These are phyloP conservation scores for Graptemys geographica DNA, from an alignment of 2,797 vertebrate genomes.

Conservation along the genomic window DNA sequence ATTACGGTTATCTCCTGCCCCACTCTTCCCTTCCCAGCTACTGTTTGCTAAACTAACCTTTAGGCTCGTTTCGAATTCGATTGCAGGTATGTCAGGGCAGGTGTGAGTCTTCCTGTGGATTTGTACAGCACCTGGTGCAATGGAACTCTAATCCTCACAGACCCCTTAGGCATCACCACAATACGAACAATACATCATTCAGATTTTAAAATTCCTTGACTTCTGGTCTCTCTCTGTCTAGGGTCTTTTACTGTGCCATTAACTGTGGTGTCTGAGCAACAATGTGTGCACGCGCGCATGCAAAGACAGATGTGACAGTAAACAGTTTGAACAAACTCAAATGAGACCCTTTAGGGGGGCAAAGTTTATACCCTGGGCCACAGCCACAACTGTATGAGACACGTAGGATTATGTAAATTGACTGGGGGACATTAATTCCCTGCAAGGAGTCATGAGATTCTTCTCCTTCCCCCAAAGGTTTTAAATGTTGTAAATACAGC, in stretches of 20 bases:
- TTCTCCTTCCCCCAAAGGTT: not conserved
- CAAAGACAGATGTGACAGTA: not conserved
- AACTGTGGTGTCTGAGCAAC: fast-evolving
- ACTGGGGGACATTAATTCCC: not conserved
- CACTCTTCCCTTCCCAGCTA: not conserved
- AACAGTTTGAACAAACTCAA: not conserved
- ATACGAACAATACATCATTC: fast-evolving
- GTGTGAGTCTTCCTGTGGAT: fast-evolving
- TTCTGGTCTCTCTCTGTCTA: not conserved
- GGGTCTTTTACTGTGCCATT: not conserved
- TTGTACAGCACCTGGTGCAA: not conserved
- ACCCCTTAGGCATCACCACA: not conserved
- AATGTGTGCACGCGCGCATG: not conserved
- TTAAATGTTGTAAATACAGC: not conserved
- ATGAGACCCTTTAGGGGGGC: not conserved
- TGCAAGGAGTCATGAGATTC: not conserved
- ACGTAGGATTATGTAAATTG: not conserved
- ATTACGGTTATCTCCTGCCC: not conserved
- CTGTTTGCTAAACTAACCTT: not conserved
- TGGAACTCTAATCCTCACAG: fast-evolving
- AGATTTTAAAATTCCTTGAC: fast-evolving
- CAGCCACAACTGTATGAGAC: not conserved
- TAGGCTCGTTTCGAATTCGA: not conserved
- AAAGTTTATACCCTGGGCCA: not conserved
- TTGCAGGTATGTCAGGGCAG: not conserved